Conservation (phyloP, 1,140 invertebrate species). For the Drosophila trapezifrons region DNA sequence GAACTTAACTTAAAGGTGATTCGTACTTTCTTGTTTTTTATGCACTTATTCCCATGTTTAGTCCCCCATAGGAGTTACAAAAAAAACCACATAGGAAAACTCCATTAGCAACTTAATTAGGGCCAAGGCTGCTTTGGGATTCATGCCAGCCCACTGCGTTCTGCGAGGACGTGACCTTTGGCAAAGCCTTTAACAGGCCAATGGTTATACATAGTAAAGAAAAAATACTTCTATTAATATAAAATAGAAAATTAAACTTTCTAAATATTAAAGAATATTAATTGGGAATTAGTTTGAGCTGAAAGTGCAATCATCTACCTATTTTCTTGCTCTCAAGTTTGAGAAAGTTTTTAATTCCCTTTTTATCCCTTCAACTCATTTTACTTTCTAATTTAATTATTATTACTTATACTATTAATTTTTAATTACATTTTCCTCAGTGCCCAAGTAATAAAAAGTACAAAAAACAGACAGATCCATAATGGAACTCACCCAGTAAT, state of each 20-base stretch:
- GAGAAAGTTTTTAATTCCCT: too few species aligned
- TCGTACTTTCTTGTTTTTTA: slow-evolving; percentile 2
- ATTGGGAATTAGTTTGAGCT: background rate
- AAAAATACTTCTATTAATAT: background rate
- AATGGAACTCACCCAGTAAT: slow-evolving; percentile 73
- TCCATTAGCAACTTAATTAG: slow-evolving; percentile 44
- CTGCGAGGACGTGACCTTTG: slow-evolving; percentile 15
- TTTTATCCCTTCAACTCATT: too few species aligned
- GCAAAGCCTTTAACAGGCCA: background rate
- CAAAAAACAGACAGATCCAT: background rate
- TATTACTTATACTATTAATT: background rate
- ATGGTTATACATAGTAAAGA: slow-evolving; percentile 5
- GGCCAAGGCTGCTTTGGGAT: slow-evolving; percentile 35
- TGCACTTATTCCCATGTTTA: slow-evolving; percentile 1
- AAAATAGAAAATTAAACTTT: background rate
- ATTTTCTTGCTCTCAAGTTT: background rate
- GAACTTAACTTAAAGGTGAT: slow-evolving; percentile 20
- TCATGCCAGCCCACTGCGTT: slow-evolving; percentile 1
- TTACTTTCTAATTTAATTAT: too few species aligned
- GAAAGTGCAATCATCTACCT: too few species aligned
- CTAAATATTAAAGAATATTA: background rate
- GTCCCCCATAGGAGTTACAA: background rate
- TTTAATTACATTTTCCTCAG: background rate
- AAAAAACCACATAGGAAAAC: slow-evolving; percentile 36
- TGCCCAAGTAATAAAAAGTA: background rate